Percentiles rank a stretch among this genome's conserved stretches.
Evolutionary conservation across 2,888 invertebrate species (phyloP).

Genomic region (Synanthedon formicaeformis): DNA sequence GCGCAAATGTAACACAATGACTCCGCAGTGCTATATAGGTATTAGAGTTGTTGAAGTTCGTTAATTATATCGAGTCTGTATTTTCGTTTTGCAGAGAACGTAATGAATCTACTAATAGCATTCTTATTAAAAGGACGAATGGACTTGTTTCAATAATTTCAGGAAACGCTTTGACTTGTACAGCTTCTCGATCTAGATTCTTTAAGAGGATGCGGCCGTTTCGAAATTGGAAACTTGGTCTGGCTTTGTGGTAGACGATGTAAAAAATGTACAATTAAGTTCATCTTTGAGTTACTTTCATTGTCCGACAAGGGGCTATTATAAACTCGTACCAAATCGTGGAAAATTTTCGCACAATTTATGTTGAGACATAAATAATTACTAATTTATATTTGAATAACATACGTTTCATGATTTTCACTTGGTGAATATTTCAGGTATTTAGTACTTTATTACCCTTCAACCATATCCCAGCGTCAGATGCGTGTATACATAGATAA

Average conservation of each 20-base stretch:
- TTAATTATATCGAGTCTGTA: background rate
- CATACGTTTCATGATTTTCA: no score
- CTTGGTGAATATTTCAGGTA: no score
- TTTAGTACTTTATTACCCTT: no score
- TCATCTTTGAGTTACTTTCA: no score
- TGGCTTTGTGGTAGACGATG: no score
- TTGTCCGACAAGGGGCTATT: no score
- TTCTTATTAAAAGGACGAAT: background rate
- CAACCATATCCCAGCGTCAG: no score
- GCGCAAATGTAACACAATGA: no score
- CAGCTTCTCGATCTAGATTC: background rate
- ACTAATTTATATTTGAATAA: background rate
- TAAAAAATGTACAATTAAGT: no score
- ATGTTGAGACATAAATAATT: background rate
- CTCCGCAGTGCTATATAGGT: background rate
- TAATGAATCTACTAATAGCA: background rate
- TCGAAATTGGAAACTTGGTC: no score
- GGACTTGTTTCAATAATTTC: background rate
- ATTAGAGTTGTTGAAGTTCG: background rate
- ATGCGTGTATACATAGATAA: no score
- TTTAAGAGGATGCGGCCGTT: background rate
- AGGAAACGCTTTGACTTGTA: background rate
- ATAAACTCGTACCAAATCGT: no score
- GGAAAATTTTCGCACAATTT: background rate
- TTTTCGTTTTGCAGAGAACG: background rate